phyloP scores from a whole-genome alignment of 2,113 vertebrate species.

The Tachuris rubrigastra region DNA sequence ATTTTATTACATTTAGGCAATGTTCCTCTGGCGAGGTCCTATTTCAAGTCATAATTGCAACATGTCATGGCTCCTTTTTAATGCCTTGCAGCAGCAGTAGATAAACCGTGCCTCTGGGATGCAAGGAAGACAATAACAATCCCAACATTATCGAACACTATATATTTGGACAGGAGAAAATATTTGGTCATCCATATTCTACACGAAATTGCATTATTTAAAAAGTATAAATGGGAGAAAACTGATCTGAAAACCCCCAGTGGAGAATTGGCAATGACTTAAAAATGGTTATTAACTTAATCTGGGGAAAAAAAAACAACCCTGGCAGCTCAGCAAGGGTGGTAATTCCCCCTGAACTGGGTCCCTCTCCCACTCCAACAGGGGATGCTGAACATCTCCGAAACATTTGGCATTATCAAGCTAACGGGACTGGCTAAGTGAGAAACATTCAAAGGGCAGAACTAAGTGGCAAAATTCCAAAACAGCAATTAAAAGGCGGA shows the following conservation, averaged over 20 bases:
- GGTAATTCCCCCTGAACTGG: not conserved
- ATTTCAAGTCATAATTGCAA: conserved; percentile 52
- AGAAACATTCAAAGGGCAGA: conserved; percentile 53
- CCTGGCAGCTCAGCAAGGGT: not conserved
- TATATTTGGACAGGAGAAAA: conserved; percentile 48
- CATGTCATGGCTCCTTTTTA: conserved; percentile 23
- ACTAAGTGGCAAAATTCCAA: conserved; percentile 51
- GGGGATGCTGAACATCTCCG: not conserved
- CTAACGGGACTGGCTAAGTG: conserved; percentile 36
- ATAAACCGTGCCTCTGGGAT: conserved; percentile 45
- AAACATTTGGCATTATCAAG: conserved; percentile 25
- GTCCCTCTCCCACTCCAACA: not conserved
- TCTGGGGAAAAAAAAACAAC: not conserved
- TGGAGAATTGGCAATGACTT: conserved; percentile 3
- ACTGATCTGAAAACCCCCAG: not conserved
- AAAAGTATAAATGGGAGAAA: conserved; percentile 22
- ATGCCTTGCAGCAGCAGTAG: conserved; percentile 41
- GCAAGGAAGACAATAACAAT: conserved; percentile 40
- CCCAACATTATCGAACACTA: not conserved
- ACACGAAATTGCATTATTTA: conserved; percentile 22
- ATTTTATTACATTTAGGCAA: conserved; percentile 46
- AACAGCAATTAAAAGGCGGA: conserved; percentile 60
- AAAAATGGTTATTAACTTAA: conserved; percentile 17
- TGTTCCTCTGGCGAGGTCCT: conserved; percentile 20
- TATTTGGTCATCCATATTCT: conserved; percentile 32